These are phyloP conservation scores for Ypsolopha scabrella DNA, from an alignment of 2,888 invertebrate genomes.

Conservation along the genomic window DNA sequence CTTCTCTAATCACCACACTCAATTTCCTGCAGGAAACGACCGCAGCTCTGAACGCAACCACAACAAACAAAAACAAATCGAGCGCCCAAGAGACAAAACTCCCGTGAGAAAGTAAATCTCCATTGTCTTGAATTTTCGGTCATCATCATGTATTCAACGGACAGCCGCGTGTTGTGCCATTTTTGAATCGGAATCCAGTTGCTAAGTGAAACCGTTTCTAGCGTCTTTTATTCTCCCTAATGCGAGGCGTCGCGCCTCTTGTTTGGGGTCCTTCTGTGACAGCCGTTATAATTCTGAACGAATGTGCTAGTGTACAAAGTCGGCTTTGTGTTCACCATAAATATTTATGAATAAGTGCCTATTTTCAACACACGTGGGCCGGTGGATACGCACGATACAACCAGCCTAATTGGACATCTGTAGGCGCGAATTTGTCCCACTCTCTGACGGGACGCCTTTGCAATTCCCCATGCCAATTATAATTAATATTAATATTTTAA, in stretches of 20 bases:
- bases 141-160: slow-evolving; percentile 32
- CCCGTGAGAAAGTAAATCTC: slow-evolving; percentile 31
- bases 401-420: slow-evolving; percentile 56
- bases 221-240: slow-evolving; percentile 58
- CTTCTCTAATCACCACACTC: slow-evolving; percentile 31
- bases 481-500: slow-evolving; percentile 21
- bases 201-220: slow-evolving; percentile 54
- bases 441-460: slow-evolving; percentile 21
- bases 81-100: slow-evolving; percentile 3
- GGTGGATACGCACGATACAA: slow-evolving; percentile 62
- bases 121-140: slow-evolving; percentile 21
- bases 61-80: slow-evolving; percentile 23
- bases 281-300: slow-evolving; percentile 64
- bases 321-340: slow-evolving; percentile 57
- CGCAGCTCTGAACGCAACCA: slow-evolving; percentile 32
- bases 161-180: slow-evolving; percentile 45
- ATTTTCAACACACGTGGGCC: slow-evolving; percentile 61
- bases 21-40: slow-evolving; percentile 36
- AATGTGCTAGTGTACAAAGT: slow-evolving; percentile 63
- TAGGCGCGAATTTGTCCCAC: slow-evolving; percentile 56
- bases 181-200: slow-evolving; percentile 46
- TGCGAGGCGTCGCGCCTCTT: slow-evolving; percentile 61
- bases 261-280: slow-evolving; percentile 62
- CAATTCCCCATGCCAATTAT: background rate
- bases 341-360: slow-evolving; percentile 65